Conservation (phyloP, 23 tunicate genomes). For the Ascidia mentula region DNA sequence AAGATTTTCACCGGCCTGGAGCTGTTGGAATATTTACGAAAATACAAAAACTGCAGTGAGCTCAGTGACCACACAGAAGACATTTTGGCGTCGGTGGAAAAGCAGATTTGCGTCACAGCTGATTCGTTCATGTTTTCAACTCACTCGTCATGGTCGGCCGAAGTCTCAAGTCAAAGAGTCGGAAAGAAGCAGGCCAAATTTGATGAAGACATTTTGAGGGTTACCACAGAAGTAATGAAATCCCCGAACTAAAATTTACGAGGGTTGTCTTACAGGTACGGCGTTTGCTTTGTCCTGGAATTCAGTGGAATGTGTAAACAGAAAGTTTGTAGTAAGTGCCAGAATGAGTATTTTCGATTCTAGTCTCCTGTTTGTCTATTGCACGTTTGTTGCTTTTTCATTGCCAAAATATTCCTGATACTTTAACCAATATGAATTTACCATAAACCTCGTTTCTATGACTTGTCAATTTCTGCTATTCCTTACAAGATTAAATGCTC, state of each 20-base stretch:
- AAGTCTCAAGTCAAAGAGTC: background rate
- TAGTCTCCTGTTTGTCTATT: no score
- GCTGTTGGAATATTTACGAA: background rate
- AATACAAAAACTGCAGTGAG: constrained; percentile 9
- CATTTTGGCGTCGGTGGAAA: constrained; percentile 22
- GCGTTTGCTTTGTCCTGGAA: no score
- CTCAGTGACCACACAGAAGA: constrained; percentile 5
- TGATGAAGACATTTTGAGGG: background rate
- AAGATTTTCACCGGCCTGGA: background rate
- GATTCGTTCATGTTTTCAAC: constrained; percentile 12
- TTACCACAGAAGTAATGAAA: background rate
- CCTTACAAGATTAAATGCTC: no score
- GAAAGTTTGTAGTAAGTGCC: no score
- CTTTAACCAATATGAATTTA: no score
- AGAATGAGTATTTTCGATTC: no score
- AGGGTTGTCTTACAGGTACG: background rate
- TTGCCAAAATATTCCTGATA: no score
- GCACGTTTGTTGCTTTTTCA: no score
- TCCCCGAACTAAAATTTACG: background rate
- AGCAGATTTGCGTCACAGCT: constrained; percentile 30
- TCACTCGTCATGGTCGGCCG: constrained; percentile 39
- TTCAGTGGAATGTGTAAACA: no score
- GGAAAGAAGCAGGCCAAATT: background rate
- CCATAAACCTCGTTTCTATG: no score
- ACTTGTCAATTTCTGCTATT: no score